Percentiles rank a stretch among this genome's conserved stretches.
Conservation (phyloP, 2,888 invertebrate genomes). For the Rhagonycha fulva region DNA sequence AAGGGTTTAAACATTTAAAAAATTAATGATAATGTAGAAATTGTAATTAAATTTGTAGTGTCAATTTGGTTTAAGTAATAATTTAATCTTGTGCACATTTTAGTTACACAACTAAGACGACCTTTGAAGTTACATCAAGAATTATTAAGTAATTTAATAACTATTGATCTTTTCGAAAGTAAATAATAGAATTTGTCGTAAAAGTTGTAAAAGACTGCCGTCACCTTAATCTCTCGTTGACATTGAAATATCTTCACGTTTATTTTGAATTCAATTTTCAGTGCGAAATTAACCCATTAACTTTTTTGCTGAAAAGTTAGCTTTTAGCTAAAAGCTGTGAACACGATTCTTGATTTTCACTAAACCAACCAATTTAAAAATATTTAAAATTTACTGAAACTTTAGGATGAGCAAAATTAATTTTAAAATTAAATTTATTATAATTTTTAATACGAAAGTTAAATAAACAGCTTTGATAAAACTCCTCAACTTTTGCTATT, state of each 20-base stretch:
- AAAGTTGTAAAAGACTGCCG: neutral
- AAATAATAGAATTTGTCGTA: conserved; percentile 19
- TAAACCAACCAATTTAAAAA: neutral
- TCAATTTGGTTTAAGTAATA: neutral
- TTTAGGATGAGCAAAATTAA: neutral
- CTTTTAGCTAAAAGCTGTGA: neutral
- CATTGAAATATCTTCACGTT: neutral
- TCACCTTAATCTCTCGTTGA: neutral
- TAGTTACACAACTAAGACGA: neutral
- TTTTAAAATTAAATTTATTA: neutral
- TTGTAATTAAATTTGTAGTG: neutral
- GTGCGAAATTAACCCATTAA: neutral
- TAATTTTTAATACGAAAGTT: neutral
- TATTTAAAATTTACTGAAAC: neutral
- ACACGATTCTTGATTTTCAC: neutral
- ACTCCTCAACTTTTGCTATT: neutral
- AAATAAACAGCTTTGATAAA: neutral
- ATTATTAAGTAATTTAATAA: conserved; percentile 16
- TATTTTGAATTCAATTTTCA: neutral
- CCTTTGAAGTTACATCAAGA: neutral
- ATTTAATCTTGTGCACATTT: neutral
- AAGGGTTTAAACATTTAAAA: neutral
- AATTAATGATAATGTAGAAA: neutral
- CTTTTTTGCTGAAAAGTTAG: neutral
- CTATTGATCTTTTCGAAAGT: conserved; percentile 12